phyloP scores from a whole-genome alignment of 2,797 vertebrate species.

The Dallia pectoralis region DNA sequence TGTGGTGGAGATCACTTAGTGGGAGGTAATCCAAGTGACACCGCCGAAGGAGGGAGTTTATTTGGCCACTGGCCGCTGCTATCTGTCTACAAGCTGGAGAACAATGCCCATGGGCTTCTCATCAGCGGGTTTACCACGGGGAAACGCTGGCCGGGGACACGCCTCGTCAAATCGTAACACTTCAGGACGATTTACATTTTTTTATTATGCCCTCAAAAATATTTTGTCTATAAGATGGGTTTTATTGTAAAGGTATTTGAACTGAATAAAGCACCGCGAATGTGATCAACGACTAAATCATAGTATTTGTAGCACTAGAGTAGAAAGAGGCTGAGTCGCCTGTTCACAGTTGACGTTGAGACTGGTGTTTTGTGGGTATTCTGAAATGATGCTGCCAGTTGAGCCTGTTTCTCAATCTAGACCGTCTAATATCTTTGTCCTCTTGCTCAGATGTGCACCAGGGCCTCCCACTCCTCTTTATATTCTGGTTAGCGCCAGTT shows the following conservation, averaged over 20 bases:
- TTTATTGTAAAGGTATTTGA: not conserved
- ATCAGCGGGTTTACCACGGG: not conserved
- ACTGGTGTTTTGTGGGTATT: no score
- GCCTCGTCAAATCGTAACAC: not conserved
- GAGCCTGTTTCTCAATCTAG: no score
- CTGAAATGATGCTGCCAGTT: no score
- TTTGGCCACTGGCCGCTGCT: slow-evolving; percentile 1
- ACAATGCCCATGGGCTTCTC: slow-evolving; percentile 1
- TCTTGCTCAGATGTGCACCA: no score
- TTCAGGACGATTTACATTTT: not conserved
- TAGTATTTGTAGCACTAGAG: slow-evolving; percentile 46
- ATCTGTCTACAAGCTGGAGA: not conserved
- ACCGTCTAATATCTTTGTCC: no score
- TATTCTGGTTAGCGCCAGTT: no score
- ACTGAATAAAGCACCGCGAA: not conserved
- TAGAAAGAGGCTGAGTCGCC: no score
- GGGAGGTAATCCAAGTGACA: slow-evolving; percentile 23
- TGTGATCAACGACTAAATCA: not conserved
- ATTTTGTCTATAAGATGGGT: not conserved
- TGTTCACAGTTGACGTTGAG: no score
- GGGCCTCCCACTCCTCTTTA: no score
- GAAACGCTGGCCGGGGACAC: no score
- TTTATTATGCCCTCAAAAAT: not conserved
- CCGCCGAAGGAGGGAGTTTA: slow-evolving; percentile 2
- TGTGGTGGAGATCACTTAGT: slow-evolving; percentile 9